Evolutionary conservation across 2,113 vertebrate species (phyloP).

Genomic region (Macroglossus sobrinus): DNA sequence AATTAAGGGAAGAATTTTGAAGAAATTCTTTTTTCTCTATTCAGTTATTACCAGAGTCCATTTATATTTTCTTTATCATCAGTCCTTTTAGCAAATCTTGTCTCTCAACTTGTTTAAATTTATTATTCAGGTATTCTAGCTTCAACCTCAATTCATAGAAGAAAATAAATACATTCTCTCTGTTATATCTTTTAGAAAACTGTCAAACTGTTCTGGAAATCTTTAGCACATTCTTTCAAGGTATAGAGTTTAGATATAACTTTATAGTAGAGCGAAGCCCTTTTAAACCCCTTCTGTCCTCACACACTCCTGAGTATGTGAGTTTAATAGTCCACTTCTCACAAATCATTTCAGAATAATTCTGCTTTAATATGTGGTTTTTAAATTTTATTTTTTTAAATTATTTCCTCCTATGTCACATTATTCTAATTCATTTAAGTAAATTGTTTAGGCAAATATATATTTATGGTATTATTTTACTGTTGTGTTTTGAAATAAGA

Average conservation of each 20-base stretch:
- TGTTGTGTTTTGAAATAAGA: conserved; percentile 25
- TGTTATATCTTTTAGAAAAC: not conserved
- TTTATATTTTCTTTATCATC: conserved; percentile 21
- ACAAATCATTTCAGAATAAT: conserved; percentile 23
- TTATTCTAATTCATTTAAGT: conserved; percentile 8
- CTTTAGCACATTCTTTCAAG: not conserved
- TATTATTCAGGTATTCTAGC: not conserved
- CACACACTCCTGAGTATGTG: not conserved
- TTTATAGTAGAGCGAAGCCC: not conserved
- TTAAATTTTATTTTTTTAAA: not conserved
- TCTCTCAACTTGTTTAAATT: not conserved
- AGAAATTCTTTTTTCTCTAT: conserved; percentile 25
- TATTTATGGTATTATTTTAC: not conserved
- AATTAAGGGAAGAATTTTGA: conserved; percentile 35
- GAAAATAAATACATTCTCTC: conserved; percentile 26
- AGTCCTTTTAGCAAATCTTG: conserved; percentile 12
- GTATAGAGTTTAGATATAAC: not conserved
- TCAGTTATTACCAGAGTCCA: not conserved
- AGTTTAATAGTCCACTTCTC: not conserved
- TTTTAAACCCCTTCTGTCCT: not conserved
- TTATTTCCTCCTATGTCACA: not conserved
- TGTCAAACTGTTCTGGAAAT: not conserved
- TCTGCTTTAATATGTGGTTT: conserved; percentile 6
- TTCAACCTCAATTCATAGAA: conserved; percentile 19
- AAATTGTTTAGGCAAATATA: not conserved